Base-by-base conservation (phyloP, 1,140 invertebrate species). In the Pogonomyrmex californicus region DNA sequence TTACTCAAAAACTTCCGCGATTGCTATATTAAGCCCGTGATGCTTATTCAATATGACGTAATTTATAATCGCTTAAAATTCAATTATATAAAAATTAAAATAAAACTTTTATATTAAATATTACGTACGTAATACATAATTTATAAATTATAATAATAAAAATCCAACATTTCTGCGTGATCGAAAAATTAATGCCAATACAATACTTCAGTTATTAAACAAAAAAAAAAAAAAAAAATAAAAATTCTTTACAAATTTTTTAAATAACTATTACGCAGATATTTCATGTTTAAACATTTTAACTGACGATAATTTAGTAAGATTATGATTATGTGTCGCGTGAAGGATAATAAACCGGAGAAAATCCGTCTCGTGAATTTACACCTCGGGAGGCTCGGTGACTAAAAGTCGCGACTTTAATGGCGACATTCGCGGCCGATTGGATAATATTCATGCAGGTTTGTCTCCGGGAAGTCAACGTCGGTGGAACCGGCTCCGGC, bases 401-500 rank as follows among this genome's bases (percentile, higher is more conserved):
- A n/a, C 0, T 23, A 10, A 75, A 58, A 58, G 12, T 17, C 12
- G 23, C 49, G 36, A 38, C 23, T 79, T 66, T 66, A 65, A 30
- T 33, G 17, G 2, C 14, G 60, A 54, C 3, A 23, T 41, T 49
- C 4, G 60, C 9, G 58, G 14, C 41, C 47, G 44, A 79, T 65
- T 65, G 60, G 77, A 79, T 79, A 54, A 79, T 65, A 51, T 54
- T 41, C 41, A 47, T 41, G 30, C 54, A 47, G 30, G 4, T 62
- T 63, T 66, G 36, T 79, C 77, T n/a, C 23, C 65, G 17, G 30
- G 44, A 66, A 49, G 17, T 10, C 62, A n/a, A 54, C 41, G 23
- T 66, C 30, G 10, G 36, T 23, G 62, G 51, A 79, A 79, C 47
- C 77, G 62, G 60, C 77, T 63, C 41, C 23, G 58, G 17, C 17